Evolutionary conservation across 2,113 vertebrate species (phyloP).

Genomic region (Cricetomys ansorgei): DNA sequence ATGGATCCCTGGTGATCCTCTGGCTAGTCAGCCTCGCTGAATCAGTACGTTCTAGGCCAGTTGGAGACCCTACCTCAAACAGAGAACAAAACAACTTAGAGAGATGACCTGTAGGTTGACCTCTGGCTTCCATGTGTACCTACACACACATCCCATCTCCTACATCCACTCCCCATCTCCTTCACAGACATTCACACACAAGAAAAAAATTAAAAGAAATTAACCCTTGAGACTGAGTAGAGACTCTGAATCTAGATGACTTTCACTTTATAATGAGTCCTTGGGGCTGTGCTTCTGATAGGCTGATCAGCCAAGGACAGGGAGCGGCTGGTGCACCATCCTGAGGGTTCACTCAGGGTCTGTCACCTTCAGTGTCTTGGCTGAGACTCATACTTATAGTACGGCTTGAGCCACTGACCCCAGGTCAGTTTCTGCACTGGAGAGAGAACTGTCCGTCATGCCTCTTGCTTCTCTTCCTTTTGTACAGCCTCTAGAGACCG

Average conservation of each 20-base stretch:
- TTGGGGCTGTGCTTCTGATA: neutral
- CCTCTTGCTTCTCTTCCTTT: neutral
- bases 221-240: neutral
- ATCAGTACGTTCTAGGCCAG: neutral
- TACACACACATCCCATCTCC: too few species aligned
- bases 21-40: neutral
- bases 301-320: neutral
- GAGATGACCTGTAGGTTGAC: neutral
- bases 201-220: neutral
- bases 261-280: conserved; percentile 38
- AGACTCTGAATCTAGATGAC: neutral
- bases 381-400: neutral
- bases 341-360: neutral
- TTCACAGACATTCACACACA: neutral
- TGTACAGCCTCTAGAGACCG: neutral
- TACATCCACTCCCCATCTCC: fast-evolving
- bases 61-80: neutral
- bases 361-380: neutral
- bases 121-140: neutral
- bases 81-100: neutral
- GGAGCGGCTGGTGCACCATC: neutral
- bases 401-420: neutral
- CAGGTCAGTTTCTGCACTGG: neutral
- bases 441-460: neutral
- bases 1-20: neutral